Percentiles rank a stretch among this genome's conserved stretches.
Evolutionary conservation across 1,140 invertebrate genomes (phyloP).

Genomic region (Lordiphosa stackelbergi): DNA sequence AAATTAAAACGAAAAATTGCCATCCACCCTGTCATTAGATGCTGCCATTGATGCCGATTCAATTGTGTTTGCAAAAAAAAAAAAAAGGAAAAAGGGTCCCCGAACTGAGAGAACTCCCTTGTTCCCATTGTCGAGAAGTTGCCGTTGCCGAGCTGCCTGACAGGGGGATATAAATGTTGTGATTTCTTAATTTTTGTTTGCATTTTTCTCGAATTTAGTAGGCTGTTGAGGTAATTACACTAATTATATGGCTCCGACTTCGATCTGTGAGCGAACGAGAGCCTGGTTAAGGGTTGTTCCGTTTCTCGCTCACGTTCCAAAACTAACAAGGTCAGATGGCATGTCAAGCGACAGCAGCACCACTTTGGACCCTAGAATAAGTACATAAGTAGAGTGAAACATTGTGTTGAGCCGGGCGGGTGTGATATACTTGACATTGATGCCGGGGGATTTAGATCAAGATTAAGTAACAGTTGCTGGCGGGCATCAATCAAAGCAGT

Average conservation of each 20-base stretch:
- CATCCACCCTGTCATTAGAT: slow-evolving; percentile 72
- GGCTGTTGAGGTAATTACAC: slow-evolving; percentile 74
- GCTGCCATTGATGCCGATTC: slow-evolving; percentile 38
- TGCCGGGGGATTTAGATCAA: slow-evolving; percentile 2
- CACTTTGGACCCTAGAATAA: slow-evolving; percentile 11
- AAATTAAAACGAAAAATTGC: slow-evolving; percentile 60
- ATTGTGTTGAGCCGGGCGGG: slow-evolving; percentile 10
- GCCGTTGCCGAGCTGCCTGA: neutral
- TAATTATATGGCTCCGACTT: slow-evolving; percentile 61
- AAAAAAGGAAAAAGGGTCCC: neutral
- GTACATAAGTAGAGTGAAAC: slow-evolving; percentile 11
- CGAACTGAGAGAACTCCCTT: slow-evolving; percentile 11
- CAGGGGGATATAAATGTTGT: slow-evolving; percentile 74
- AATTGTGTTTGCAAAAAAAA: slow-evolving; percentile 56
- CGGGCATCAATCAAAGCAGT: too few species aligned
- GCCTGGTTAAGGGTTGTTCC: slow-evolving; percentile 47
- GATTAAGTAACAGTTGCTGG: neutral
- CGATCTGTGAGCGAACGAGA: slow-evolving; percentile 1
- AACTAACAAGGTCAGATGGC: slow-evolving; percentile 43
- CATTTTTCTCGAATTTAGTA: slow-evolving; percentile 75
- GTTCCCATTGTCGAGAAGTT: slow-evolving; percentile 13
- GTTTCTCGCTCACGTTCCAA: slow-evolving; percentile 4
- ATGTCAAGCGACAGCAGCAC: slow-evolving; percentile 37
- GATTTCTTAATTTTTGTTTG: slow-evolving; percentile 77
- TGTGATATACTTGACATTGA: slow-evolving; percentile 15